Evolutionary conservation across 2,113 vertebrate species (phyloP), one percentile per base, ranked within the genome.

Genomic region (Tonatia bakeri): DNA sequence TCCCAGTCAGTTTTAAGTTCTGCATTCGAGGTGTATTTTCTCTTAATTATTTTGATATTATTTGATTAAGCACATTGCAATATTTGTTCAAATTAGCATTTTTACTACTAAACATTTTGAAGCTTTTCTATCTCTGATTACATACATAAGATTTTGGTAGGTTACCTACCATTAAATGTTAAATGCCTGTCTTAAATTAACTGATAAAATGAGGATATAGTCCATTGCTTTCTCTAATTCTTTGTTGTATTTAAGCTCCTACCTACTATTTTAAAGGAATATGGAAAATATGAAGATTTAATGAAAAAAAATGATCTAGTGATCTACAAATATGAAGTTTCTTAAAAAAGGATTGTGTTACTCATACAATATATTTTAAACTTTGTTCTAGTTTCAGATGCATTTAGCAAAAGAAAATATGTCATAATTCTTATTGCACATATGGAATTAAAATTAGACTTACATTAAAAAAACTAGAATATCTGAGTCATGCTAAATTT

Each of bases 391-490:
- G 87, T 96, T 97, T 97, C 93, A 96, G 0, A 85, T 40, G 2
- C 7, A 52, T 73, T 94, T 38, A 82, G 31, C 16, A 79, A 87
- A 90, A 16, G 5, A 70, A 7, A 95, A 70, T 91, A 10, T 20
- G 33, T 73, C 47, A 17, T 75, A 89, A 76, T 70, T 33, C n/a
- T 73, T 97, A 20, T 10, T 50, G 24, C 16, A 95, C 59, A 97
- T 61, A 54, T 95, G 82, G 56, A 75, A 95, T 94, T 96, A 86
- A 90, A 96, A 97, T 72, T 80, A 94, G 65, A 72, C 43, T 43
- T 93, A 59, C n/a, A 61, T 69, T 87, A 26, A 70, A 92, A 98
- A 82, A 47, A 15, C 9, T 40, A 28, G 40, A 91, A 52, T 75
- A 75, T 59, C 83, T 94, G 9, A 94, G 17, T 79, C 7, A 15